These are phyloP conservation scores for Callaeas wilsoni DNA, from an alignment of 2,113 vertebrate genomes.

Conservation along the genomic window DNA sequence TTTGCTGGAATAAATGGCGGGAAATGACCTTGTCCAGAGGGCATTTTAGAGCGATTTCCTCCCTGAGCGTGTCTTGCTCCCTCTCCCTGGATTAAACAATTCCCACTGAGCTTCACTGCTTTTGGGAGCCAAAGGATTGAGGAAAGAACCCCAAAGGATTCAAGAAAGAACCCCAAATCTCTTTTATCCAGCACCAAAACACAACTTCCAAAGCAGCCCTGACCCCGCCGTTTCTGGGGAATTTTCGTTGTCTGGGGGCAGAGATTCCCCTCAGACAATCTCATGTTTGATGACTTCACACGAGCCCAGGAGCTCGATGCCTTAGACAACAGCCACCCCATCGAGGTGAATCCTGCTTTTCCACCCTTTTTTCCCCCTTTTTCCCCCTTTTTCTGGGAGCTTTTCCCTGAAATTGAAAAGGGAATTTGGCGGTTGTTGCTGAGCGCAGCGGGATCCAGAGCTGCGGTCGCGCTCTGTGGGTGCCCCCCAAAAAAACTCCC, in stretches of 20 bases:
- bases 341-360: conserved; percentile 61
- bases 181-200: not conserved
- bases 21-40: not conserved
- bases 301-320: conserved; percentile 95
- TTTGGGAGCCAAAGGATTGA: not conserved
- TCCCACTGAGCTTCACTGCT: not conserved
- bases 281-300: too few species aligned
- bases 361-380: accelerated
- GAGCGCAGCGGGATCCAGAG: not conserved
- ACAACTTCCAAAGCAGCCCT: not conserved
- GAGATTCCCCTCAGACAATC: not conserved
- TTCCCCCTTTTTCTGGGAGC: too few species aligned
- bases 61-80: not conserved
- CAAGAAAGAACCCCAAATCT: not conserved
- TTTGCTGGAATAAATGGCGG: not conserved
- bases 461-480: not conserved
- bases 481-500: too few species aligned
- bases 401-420: not conserved
- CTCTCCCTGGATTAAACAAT: not conserved
- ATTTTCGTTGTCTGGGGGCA: not conserved
- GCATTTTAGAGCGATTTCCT: not conserved
- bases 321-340: conserved; percentile 97
- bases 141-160: not conserved
- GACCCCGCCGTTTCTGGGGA: too few species aligned
- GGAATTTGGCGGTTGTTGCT: not conserved